Percentiles rank a stretch among this genome's conserved stretches.
These are phyloP conservation scores for Lagenorhynchus albirostris DNA, from an alignment of 2,113 vertebrate species.

Conservation along the genomic window DNA sequence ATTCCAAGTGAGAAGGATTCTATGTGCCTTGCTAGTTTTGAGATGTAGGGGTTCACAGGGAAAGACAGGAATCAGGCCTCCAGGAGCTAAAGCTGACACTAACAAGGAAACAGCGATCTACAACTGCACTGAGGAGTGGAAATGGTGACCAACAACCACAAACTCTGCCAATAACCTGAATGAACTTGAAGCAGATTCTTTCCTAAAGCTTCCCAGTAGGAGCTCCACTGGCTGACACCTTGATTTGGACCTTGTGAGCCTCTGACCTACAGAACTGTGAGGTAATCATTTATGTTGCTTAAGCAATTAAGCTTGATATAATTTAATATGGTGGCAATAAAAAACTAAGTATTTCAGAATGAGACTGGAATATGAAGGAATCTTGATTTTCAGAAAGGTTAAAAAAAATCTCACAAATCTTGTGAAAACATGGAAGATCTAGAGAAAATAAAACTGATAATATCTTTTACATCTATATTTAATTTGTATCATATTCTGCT, in stretches of 20 bases:
- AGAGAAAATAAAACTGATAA: not conserved
- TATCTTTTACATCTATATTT: not conserved
- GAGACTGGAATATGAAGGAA: not conserved
- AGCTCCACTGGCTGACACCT: not conserved
- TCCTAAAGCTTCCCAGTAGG: not conserved
- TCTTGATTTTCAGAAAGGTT: not conserved
- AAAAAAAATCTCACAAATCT: not conserved
- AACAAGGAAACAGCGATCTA: not conserved
- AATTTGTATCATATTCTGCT: not conserved
- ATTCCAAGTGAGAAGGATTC: not conserved
- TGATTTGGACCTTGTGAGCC: not conserved
- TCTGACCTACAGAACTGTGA: not conserved
- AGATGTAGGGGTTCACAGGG: not conserved
- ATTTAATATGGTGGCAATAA: not conserved
- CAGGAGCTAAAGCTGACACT: rapidly evolving
- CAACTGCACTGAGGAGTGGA: not conserved
- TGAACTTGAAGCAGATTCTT: not conserved
- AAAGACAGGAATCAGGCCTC: not conserved
- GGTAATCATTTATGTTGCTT: not conserved
- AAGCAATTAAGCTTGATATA: not conserved
- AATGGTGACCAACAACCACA: not conserved
- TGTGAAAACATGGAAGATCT: not conserved
- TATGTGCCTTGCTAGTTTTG: not conserved
- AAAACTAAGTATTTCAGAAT: constrained; percentile 43
- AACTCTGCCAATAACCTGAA: not conserved